phyloP scores from a whole-genome alignment of 2,797 vertebrate species.

The Heteromormyrus szaboi region DNA sequence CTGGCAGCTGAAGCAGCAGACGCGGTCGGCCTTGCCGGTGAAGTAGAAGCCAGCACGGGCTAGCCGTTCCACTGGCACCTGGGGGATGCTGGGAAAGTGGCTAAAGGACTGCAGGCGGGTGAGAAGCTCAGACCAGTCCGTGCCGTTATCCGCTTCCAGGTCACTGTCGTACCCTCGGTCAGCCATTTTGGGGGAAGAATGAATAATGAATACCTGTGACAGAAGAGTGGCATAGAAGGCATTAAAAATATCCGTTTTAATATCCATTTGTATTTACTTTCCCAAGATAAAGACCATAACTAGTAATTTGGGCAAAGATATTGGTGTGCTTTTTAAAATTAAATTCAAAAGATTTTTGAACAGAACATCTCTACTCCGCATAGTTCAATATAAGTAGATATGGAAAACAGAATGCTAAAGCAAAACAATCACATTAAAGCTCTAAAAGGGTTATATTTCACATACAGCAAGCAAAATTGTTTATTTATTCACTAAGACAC shows the following conservation, averaged over 20 bases:
- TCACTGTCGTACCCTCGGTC: slow-evolving; percentile 32
- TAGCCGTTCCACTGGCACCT: slow-evolving; percentile 63
- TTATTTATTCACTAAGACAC: not conserved
- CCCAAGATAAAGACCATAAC: not conserved
- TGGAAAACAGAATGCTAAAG: not conserved
- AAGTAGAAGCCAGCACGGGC: slow-evolving; percentile 85
- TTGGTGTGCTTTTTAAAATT: not conserved
- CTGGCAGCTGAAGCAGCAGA: slow-evolving; percentile 82
- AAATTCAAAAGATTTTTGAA: not conserved
- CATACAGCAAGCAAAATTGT: not conserved
- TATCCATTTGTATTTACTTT: not conserved
- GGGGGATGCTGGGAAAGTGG: slow-evolving; percentile 60
- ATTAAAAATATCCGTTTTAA: not conserved
- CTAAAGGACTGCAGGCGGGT: slow-evolving; percentile 68
- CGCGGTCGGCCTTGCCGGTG: slow-evolving; percentile 73
- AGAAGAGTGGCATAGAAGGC: not conserved
- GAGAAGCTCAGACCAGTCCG: slow-evolving; percentile 64
- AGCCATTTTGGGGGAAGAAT: slow-evolving; percentile 46
- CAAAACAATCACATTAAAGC: not conserved
- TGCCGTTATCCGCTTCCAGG: slow-evolving; percentile 45
- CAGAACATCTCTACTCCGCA: not conserved
- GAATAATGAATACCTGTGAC: not conserved
- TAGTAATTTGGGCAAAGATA: not conserved
- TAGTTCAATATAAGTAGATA: not conserved
- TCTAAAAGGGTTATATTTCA: not conserved